Evolutionary conservation across 2,888 invertebrate species (phyloP), one percentile per base, ranked within the genome.

Genomic region (Agonopterix alstromeriana): DNA sequence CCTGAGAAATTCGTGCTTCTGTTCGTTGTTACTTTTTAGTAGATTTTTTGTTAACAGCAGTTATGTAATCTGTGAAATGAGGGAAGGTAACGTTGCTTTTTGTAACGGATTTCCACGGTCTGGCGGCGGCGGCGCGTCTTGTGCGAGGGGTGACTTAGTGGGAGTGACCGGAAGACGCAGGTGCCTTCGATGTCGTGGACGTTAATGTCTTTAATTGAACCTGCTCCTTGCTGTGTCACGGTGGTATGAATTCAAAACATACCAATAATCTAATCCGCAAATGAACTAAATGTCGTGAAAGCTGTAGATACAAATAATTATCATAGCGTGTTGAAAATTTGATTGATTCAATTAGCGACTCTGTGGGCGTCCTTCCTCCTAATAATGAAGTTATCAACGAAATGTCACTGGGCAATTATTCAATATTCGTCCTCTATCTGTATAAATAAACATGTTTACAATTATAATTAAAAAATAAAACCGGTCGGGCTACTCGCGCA

Each of bases 101-200:
- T 52, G 67, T 86, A 88, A 87, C 87, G 87, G 80, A 82, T 73
- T 87, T 82, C 68, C 65, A 79, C 77, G 87, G 74, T 81, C 66
- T 70, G 70, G 53, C 56, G 68, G 58, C 56, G 68, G 58, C 70
- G 79, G 64, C 81, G 58, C 70, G 78, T 65, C 82, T 75, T 82
- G 72, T 70, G 74, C 77, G 67, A 56, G 56, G 57, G 67, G 70
- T 70, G 70, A 63, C 55, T 63, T 62, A 55, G 51, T 50, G 52
- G 54, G 52, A 48, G 41, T 60, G 60, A 66, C 70, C 73, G 80
- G 76, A 76, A 63, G 67, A 52, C 59, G 63, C 80, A 79, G 79
- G 85, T 82, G 80, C 60, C 12, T 17, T 12, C 42, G n/a, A 5
- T 10, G 38, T 38, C 38, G 12, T 11, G 11, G 42, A 11, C 42